Evolutionary conservation across 2,797 vertebrate species (phyloP).

Genomic region (Macropus fuliginosus): DNA sequence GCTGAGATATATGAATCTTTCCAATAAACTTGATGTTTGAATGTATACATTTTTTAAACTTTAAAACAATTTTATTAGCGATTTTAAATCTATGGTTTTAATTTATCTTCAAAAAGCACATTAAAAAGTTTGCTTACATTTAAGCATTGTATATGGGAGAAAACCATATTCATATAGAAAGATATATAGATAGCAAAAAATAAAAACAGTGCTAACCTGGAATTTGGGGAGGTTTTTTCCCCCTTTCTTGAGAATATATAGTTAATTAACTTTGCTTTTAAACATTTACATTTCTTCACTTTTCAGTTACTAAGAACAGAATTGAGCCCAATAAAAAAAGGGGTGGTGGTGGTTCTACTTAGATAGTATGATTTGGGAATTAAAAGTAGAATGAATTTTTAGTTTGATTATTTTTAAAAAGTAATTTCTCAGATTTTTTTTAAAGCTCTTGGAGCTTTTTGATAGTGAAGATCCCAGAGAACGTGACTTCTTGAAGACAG

Average conservation of each 20-base stretch:
- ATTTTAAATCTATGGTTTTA: not conserved
- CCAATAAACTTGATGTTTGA: slow-evolving; percentile 1
- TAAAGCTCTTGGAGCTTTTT: slow-evolving; percentile 96
- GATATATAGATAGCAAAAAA: not conserved
- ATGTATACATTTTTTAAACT: slow-evolving; percentile 27
- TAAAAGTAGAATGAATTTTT: slow-evolving; percentile 50
- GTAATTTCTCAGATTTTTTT: slow-evolving; percentile 82
- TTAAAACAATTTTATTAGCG: slow-evolving; percentile 36
- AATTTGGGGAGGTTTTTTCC: not conserved
- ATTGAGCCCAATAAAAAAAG: not conserved
- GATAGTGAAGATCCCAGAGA: slow-evolving; percentile 98
- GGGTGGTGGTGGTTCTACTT: not conserved
- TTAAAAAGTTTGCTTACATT: not conserved
- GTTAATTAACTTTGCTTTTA: not conserved
- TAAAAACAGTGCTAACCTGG: not conserved
- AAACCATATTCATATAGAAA: not conserved
- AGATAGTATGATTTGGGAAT: slow-evolving; percentile 42
- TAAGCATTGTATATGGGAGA: slow-evolving; percentile 9
- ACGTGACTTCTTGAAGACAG: slow-evolving; percentile 97
- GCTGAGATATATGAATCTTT: not conserved
- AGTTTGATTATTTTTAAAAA: slow-evolving; percentile 73
- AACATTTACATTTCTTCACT: slow-evolving; percentile 41
- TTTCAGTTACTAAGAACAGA: slow-evolving; percentile 51
- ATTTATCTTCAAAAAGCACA: slow-evolving; percentile 1
- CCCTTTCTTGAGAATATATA: not conserved